Percentiles rank a stretch among this genome's conserved stretches.
phyloP scores from a whole-genome alignment of 2,888 invertebrate species.

The Noctua fimbriata region DNA sequence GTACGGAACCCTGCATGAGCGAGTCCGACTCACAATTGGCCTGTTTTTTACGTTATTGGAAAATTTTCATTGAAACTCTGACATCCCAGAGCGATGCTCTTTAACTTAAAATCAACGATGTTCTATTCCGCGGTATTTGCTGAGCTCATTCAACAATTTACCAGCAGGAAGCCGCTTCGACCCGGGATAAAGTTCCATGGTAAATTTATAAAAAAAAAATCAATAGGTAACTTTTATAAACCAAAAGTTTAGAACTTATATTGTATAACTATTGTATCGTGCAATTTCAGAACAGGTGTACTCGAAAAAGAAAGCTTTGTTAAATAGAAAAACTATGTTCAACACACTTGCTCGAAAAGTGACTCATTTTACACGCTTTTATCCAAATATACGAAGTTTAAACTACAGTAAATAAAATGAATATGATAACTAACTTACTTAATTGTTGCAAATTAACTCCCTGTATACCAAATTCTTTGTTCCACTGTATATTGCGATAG shows the following conservation, averaged over 20 bases:
- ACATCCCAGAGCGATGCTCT: too few species aligned
- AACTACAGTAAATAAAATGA: not conserved
- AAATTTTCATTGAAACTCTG: too few species aligned
- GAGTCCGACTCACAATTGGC: too few species aligned
- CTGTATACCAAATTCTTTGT: not conserved
- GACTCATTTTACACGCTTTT: not conserved
- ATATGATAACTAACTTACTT: not conserved
- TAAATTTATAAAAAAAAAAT: not conserved
- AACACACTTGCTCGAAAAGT: not conserved
- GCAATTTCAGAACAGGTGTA: not conserved
- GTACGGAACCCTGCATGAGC: too few species aligned
- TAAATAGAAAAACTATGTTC: not conserved
- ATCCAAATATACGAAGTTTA: not conserved
- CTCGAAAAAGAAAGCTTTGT: not conserved
- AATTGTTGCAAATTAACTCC: not conserved
- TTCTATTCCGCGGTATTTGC: too few species aligned
- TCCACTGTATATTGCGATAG: not conserved
- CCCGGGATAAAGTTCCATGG: not conserved
- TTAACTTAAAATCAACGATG: too few species aligned
- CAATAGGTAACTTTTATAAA: not conserved
- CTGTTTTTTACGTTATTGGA: too few species aligned
- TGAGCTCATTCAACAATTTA: constrained; percentile 12
- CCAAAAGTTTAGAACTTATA: not conserved
- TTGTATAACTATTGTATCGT: not conserved
- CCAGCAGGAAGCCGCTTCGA: not conserved